Percentiles rank a stretch among this genome's conserved stretches.
Conservation (phyloP, 2,113 vertebrate genomes). For the Gymnarchus niloticus region DNA sequence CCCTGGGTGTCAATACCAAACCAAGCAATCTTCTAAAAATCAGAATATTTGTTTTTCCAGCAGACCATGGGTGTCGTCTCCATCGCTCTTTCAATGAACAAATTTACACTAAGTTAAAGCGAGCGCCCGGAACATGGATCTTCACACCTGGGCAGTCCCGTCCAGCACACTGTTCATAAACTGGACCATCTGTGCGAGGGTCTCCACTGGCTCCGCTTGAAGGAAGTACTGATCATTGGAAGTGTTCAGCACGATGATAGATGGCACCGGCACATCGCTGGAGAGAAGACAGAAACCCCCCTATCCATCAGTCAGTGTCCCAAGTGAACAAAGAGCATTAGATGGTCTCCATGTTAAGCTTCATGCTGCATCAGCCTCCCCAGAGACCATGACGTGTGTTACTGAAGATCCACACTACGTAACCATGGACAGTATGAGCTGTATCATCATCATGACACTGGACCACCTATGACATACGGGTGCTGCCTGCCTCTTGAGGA, state of each 20-base stretch:
- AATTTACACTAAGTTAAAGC: not conserved
- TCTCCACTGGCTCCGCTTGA: slow-evolving; percentile 61
- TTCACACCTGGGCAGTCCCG: slow-evolving; percentile 73
- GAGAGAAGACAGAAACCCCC: slow-evolving; percentile 23
- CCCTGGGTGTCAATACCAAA: not conserved
- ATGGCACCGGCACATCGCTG: slow-evolving; percentile 79
- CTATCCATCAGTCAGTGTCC: not conserved
- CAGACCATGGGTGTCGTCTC: not conserved
- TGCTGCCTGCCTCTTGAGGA: not conserved
- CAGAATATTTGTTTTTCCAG: not conserved
- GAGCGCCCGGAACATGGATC: no score
- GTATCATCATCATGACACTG: no score
- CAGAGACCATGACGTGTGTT: not conserved
- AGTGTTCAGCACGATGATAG: slow-evolving; percentile 81
- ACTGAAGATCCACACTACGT: no score
- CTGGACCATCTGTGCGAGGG: slow-evolving; percentile 70
- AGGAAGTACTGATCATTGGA: slow-evolving; percentile 91
- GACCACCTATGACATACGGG: no score
- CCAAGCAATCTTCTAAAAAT: not conserved
- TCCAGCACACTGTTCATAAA: slow-evolving; percentile 79
- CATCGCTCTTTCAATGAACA: not conserved
- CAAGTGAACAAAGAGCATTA: not conserved
- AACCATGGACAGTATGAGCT: no score
- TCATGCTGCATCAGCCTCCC: not conserved
- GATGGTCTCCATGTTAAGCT: not conserved